These are phyloP conservation scores for Onchidella celtica DNA, from an alignment of 2,888 invertebrate genomes.

Conservation along the genomic window DNA sequence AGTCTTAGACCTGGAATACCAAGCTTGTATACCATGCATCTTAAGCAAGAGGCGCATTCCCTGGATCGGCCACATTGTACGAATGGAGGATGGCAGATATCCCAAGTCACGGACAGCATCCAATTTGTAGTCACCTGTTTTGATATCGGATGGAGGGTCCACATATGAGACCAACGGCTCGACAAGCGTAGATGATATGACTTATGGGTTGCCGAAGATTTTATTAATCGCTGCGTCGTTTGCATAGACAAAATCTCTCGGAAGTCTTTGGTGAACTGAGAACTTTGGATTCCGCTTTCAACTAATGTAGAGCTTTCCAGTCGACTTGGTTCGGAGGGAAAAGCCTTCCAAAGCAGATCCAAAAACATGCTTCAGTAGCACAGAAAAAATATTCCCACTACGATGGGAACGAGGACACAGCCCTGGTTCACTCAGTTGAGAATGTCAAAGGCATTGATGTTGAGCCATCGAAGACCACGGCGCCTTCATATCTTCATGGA, in stretches of 20 bases:
- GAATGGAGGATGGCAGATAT: no score
- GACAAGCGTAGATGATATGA: no score
- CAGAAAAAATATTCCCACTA: not conserved
- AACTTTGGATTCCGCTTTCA: not conserved
- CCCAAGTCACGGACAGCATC: no score
- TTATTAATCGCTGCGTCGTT: not conserved
- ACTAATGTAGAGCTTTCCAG: not conserved
- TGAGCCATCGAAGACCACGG: not conserved
- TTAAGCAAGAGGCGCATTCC: no score
- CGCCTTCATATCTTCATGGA: conserved; percentile 8
- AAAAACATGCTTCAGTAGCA: conserved; percentile 13
- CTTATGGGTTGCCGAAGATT: no score
- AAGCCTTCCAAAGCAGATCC: not conserved
- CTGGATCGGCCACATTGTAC: no score
- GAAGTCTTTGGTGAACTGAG: not conserved
- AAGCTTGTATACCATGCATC: no score
- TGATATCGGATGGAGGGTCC: no score
- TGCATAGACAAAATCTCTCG: not conserved
- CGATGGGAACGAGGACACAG: not conserved
- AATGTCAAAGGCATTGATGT: not conserved
- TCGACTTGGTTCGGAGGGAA: not conserved
- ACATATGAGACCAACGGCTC: no score
- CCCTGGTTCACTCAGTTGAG: not conserved
- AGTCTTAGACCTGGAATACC: no score
- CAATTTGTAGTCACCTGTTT: no score